Evolutionary conservation across 1,140 invertebrate genomes (phyloP).

Genomic region (Apocrypta bakeri): DNA sequence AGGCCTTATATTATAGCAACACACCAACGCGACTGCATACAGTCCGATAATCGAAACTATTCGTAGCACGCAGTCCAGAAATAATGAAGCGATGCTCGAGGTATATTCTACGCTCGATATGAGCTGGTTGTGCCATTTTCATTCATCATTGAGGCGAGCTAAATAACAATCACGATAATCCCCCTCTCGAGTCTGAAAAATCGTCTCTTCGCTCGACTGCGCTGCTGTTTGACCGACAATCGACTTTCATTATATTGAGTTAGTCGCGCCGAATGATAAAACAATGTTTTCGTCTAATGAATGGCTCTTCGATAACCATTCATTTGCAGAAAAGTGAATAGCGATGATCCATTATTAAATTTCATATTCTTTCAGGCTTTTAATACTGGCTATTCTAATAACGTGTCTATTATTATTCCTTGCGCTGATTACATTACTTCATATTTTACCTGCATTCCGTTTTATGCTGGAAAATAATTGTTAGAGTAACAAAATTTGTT

Average conservation of each 20-base stretch:
- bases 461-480: too few species aligned
- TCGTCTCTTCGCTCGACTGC: slow-evolving; percentile 3
- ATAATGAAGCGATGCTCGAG: slow-evolving; percentile 54
- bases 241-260: slow-evolving; percentile 11
- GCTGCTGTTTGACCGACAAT: slow-evolving; percentile 37
- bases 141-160: slow-evolving; percentile 56
- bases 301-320: slow-evolving; percentile 3
- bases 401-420: slow-evolving; percentile 13
- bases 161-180: slow-evolving; percentile 55
- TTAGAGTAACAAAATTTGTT: too few species aligned
- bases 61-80: slow-evolving; percentile 39
- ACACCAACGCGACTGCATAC: not conserved
- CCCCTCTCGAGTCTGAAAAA: slow-evolving; percentile 50
- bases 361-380: not conserved
- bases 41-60: slow-evolving; percentile 53
- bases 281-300: slow-evolving; percentile 42
- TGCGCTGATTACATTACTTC: not conserved
- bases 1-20: slow-evolving; percentile 51
- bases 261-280: slow-evolving; percentile 12
- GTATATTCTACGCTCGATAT: slow-evolving; percentile 51
- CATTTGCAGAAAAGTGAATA: slow-evolving; percentile 25
- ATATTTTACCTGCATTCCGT: not conserved
- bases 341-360: not conserved
- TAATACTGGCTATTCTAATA: slow-evolving; percentile 2
- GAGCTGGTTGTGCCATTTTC: slow-evolving; percentile 54